A percentile compares a stretch with the other conserved stretches of the same genome.
Conservation (phyloP, 2,888 invertebrate genomes). For the Rhyacophila evoluta region DNA sequence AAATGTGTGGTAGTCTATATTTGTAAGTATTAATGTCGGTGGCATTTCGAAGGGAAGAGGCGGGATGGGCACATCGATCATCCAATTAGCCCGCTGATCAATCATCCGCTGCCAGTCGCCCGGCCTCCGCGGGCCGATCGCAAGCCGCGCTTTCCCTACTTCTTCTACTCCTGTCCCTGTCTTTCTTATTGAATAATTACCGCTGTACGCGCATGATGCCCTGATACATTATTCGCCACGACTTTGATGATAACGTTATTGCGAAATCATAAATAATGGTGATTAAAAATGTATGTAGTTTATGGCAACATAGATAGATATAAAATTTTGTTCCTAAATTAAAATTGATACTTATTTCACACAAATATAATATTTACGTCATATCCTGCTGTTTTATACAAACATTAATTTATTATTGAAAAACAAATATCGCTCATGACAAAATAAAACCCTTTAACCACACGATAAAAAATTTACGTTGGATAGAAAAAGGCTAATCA, state of each 20-base stretch:
- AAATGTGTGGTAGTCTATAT: slow-evolving; percentile 15
- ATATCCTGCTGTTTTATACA: no score
- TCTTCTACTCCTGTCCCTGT: slow-evolving; percentile 32
- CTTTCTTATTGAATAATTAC: slow-evolving; percentile 55
- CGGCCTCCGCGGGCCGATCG: slow-evolving; percentile 46
- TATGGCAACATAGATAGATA: no score
- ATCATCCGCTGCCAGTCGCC: slow-evolving; percentile 65
- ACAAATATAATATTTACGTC: no score
- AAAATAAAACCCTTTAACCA: no score
- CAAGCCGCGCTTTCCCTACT: slow-evolving; percentile 15
- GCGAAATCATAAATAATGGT: neutral
- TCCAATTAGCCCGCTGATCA: slow-evolving; percentile 75
- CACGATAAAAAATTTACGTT: no score
- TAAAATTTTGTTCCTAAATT: no score
- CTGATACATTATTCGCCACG: slow-evolving; percentile 36
- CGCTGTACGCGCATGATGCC: slow-evolving; percentile 38
- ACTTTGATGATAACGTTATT: slow-evolving; percentile 39
- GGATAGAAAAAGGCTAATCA: no score
- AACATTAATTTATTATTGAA: no score
- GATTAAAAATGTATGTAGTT: no score
- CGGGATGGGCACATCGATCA: slow-evolving; percentile 70
- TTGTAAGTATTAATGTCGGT: slow-evolving; percentile 23
- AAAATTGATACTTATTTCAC: no score
- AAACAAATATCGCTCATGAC: no score
- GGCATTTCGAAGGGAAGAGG: slow-evolving; percentile 55